Base-by-base conservation (phyloP, 2,797 vertebrate species). In the Cryptoblepharus egeriae region DNA sequence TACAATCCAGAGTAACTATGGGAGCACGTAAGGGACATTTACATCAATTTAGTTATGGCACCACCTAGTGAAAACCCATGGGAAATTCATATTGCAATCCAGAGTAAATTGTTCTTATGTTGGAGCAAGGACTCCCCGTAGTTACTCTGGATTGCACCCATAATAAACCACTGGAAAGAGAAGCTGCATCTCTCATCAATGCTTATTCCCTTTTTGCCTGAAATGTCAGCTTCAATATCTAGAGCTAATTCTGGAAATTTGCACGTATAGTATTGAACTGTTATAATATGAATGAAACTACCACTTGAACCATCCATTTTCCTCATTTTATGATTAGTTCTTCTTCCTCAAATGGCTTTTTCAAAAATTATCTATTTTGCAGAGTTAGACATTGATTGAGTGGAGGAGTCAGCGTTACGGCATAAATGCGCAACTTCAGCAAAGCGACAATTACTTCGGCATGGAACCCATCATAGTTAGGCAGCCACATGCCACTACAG, bases 401-500 rank as follows among this genome's bases (percentile, higher is more conserved):
- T 4, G 78, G 13, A 20, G 20, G 13, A 87, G 52, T 24, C 75
- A 1, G 0, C 1, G 77, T 42, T 72, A 74, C 22, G 81, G 10
- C 57, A 77, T n/a, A 13, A 63, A 49, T 55, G 71, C 24, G 76
- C 82, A 39, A 2, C 6, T 7, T 77, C 71, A 30, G 57, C 78
- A 0, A 1, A 83, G 55, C 83, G 11, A 82, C 22, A 78, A 49
- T 79, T 81, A 75, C 61, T 61, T 57, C 83, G 67, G 6, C 76
- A 85, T 26, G 45, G 75, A 87, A 74, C 5, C 16, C 13, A 58
- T 70, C 71, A 80, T 72, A 78, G 5, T 3, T 49, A 81, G 71
- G 13, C 28, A 81, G 55, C 20, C 83, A 42, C 57, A 84, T 85
- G 80, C 67, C 73, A 75, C n/a, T 65, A 86, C 85, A 81, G 71